Evolutionary conservation across 2,797 vertebrate genomes (phyloP), one percentile per base, ranked within the genome.

Genomic region (Pseudochirops corinnae): DNA sequence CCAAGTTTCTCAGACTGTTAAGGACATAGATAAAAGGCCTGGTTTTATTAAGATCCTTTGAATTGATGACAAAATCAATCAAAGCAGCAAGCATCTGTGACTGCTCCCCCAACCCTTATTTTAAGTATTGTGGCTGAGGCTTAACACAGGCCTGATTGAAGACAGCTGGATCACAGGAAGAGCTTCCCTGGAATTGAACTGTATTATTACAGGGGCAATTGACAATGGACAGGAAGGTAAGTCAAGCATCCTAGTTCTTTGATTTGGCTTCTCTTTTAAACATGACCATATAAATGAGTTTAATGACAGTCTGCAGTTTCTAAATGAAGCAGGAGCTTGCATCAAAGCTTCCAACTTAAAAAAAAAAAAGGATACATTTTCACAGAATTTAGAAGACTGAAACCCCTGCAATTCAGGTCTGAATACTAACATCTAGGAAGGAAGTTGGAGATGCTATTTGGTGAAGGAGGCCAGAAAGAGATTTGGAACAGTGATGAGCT

Each of bases 261-360:
- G 62, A 67, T 95, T 28, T 96, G 93, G 74, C 7, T 95, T 96
- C 5, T 31, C 12, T 91, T 98, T 98, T 92, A 94, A 96, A 94
- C 24, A 87, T 94, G 50, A 92, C 92, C 94, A 95, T 96, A 50
- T 26, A 87, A 97, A 96, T 93, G 46, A 93, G 2, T 29, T 29
- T 56, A 96, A 96, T 56, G 90, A 94, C 58, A 91, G 74, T 16
- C 0, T 52, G 91, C 18, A 55, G 39, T 74, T 95, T 95, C 74
- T 96, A 95, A 96, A 95, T 12, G 26, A 58, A n/a, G 96, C 0
- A n/a, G 16, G 92, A 96, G 50, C 97, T 97, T 39, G 95, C 93
- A 94, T 29, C 14, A 5, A 57, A 55, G 95, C 67, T 57, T 96
- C 55, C n/a, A 92, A 58, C 96, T 13, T 39, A 95, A 95, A 55